Conservation (phyloP, 1,140 invertebrate species). For the Trachymyrmex cornetzi region DNA sequence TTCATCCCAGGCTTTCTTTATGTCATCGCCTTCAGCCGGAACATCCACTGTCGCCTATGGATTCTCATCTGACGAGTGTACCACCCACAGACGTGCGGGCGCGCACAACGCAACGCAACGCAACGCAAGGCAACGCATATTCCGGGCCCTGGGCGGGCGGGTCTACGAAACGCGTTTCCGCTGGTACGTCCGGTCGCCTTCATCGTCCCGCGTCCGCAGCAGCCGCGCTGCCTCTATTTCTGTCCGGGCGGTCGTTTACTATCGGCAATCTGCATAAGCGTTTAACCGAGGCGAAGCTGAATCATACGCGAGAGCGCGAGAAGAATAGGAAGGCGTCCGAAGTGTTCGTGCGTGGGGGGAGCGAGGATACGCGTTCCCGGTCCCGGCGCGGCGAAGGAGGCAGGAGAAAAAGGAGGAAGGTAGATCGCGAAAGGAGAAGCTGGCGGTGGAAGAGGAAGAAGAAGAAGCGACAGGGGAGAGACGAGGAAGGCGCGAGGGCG, state of each 20-base stretch:
- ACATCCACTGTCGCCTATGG: slow-evolving; percentile 16
- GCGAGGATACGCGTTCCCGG: slow-evolving; percentile 56
- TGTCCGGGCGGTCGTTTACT: slow-evolving; percentile 78
- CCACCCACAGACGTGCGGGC: slow-evolving; percentile 26
- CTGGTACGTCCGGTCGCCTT: slow-evolving; percentile 44
- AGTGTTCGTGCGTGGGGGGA: slow-evolving; percentile 73
- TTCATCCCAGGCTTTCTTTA: slow-evolving; percentile 37
- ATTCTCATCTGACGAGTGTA: slow-evolving; percentile 51
- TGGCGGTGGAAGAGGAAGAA: slow-evolving; percentile 23
- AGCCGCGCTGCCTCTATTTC: slow-evolving; percentile 74
- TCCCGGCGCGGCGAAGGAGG: slow-evolving; percentile 24
- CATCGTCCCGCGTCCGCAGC: slow-evolving; percentile 43
- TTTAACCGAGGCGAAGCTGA: slow-evolving; percentile 80
- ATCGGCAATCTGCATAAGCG: slow-evolving; percentile 82
- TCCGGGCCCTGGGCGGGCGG: not conserved
- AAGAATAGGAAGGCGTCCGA: slow-evolving; percentile 75
- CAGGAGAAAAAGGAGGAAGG: slow-evolving; percentile 23
- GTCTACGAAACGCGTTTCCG: slow-evolving; percentile 66
- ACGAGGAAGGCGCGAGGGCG: slow-evolving; percentile 80
- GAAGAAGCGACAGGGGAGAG: slow-evolving; percentile 50
- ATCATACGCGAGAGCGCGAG: slow-evolving; percentile 76
- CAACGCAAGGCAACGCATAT: too few species aligned
- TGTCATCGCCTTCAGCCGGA: slow-evolving; percentile 58
- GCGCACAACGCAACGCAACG: not conserved
- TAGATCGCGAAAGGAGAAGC: slow-evolving; percentile 10